Evolutionary conservation across 2,888 invertebrate species (phyloP).

Genomic region (Aspidapion aeneum): DNA sequence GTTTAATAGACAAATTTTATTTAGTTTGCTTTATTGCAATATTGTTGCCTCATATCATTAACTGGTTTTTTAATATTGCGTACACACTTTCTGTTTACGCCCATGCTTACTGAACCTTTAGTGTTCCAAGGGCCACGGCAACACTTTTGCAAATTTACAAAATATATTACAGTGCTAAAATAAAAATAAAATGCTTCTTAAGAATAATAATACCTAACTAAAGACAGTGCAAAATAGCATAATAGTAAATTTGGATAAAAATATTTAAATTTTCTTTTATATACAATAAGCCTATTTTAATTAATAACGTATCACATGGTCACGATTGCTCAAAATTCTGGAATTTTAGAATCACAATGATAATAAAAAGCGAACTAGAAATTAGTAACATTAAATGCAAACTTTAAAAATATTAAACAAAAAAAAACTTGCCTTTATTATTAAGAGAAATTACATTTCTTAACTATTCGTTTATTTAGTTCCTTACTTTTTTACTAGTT

Average conservation of each 20-base stretch:
- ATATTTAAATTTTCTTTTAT: constrained; percentile 33
- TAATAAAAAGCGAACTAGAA: constrained; percentile 43
- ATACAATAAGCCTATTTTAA: constrained; percentile 36
- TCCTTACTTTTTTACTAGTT: too few relatives aligned
- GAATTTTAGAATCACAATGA: constrained; percentile 46
- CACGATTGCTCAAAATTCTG: constrained; percentile 45
- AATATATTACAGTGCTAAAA: neutral
- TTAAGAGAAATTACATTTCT: constrained; percentile 17
- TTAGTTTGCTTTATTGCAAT: too few relatives aligned
- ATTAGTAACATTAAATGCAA: constrained; percentile 37
- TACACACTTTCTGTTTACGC: too few relatives aligned
- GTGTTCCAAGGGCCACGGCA: too few relatives aligned
- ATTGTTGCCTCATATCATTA: too few relatives aligned
- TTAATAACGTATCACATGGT: constrained; percentile 47
- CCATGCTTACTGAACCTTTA: too few relatives aligned
- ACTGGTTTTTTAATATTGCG: too few relatives aligned
- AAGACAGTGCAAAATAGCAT: constrained; percentile 14
- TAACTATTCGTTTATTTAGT: neutral
- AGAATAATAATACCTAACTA: neutral
- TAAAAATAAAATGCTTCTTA: neutral
- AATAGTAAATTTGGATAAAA: constrained; percentile 23
- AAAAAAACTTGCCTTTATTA: constrained; percentile 6
- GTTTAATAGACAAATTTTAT: too few relatives aligned
- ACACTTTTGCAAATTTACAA: neutral
- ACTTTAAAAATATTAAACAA: constrained; percentile 15